Percentiles rank a stretch among this genome's conserved stretches.
Evolutionary conservation across 2,797 vertebrate genomes (phyloP).

Genomic region (Ptychobarbus kaznakovi): DNA sequence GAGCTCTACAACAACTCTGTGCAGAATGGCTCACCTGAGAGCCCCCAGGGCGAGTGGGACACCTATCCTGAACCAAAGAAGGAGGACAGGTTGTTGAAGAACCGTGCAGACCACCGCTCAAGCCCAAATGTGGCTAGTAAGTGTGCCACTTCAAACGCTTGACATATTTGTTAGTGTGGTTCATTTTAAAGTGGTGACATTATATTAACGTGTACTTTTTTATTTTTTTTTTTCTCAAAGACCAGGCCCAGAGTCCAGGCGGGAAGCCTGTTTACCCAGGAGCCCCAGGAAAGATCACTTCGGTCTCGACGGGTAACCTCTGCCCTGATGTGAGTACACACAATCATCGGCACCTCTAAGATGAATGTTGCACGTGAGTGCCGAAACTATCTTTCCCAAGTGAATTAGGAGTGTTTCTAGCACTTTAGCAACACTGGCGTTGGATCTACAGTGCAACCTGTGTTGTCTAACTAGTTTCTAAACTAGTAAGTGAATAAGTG

Average conservation of each 20-base stretch:
- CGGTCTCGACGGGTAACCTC: conserved; percentile 97
- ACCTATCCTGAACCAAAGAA: conserved; percentile 93
- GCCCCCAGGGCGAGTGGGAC: conserved; percentile 90
- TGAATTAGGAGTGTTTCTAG: neutral
- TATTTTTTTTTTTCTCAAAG: conserved; percentile 69
- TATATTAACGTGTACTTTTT: conserved; percentile 11
- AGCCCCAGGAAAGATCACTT: conserved; percentile 94
- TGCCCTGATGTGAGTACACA: conserved; percentile 89
- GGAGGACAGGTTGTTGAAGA: conserved; percentile 92
- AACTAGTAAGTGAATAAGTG: fast-evolving
- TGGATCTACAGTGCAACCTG: neutral
- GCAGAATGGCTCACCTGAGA: conserved; percentile 94
- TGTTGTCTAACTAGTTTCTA: neutral
- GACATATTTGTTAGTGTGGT: neutral
- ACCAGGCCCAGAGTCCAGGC: conserved; percentile 95
- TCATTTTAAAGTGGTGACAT: neutral
- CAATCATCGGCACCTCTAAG: conserved; percentile 36
- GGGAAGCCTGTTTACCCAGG: conserved; percentile 85
- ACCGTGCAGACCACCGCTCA: conserved; percentile 93
- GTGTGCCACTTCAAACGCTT: conserved; percentile 54
- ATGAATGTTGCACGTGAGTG: conserved; percentile 57
- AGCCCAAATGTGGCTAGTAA: conserved; percentile 99
- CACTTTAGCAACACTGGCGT: neutral
- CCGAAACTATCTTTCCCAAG: conserved; percentile 24
- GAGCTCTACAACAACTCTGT: conserved; percentile 93